Percentiles rank a stretch among this genome's conserved stretches.
Conservation (phyloP, 2,888 invertebrate genomes). For the Dryocosmus kuriphilus region DNA sequence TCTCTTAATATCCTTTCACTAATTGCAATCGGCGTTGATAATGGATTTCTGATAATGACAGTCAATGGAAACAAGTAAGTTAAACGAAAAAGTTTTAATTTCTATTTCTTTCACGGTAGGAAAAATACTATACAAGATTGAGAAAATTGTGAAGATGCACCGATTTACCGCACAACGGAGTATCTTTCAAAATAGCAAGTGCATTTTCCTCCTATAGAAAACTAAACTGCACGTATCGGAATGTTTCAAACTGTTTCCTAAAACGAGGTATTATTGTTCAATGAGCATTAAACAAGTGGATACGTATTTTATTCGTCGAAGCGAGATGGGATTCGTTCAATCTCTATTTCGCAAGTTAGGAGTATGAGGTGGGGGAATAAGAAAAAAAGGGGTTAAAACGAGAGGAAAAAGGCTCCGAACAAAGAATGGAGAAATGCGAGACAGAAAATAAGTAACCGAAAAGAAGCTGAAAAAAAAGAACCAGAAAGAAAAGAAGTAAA, state of each 20-base stretch:
- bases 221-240: slow-evolving; percentile 44
- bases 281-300: slow-evolving; percentile 60
- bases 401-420: slow-evolving; percentile 33
- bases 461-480: slow-evolving; percentile 45
- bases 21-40: background rate
- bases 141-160: slow-evolving; percentile 47
- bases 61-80: background rate
- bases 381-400: slow-evolving; percentile 40
- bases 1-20: background rate
- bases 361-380: slow-evolving; percentile 41
- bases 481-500: slow-evolving; percentile 10
- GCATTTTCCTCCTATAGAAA: slow-evolving; percentile 39
- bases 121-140: background rate
- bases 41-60: background rate
- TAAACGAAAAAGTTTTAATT: background rate
- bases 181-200: slow-evolving; percentile 49
- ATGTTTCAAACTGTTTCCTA: slow-evolving; percentile 48
- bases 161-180: slow-evolving; percentile 58
- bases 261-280: slow-evolving; percentile 56
- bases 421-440: slow-evolving; percentile 31
- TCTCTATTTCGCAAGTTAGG: slow-evolving; percentile 49
- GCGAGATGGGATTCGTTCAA: slow-evolving; percentile 47
- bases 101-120: background rate
- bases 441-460: slow-evolving; percentile 32
- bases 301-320: slow-evolving; percentile 60